Conservation (phyloP, 2,113 vertebrate genomes). For the Passer montanus region DNA sequence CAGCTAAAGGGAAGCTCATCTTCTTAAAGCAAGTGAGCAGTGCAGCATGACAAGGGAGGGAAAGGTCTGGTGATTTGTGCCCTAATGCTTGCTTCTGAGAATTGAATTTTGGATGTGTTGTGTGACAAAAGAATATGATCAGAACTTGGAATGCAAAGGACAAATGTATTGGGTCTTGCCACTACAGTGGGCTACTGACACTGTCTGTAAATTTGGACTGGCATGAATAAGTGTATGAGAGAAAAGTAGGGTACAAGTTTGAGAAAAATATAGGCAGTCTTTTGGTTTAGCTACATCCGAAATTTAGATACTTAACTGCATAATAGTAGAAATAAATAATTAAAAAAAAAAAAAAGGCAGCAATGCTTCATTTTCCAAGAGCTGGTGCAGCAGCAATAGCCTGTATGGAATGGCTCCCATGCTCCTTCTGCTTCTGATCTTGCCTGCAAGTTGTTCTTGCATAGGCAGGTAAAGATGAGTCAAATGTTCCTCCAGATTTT, state of each 20-base stretch:
- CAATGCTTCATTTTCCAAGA: background rate
- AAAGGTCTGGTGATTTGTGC: background rate
- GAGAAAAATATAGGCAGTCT: background rate
- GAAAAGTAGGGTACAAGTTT: background rate
- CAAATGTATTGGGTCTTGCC: background rate
- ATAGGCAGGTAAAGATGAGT: background rate
- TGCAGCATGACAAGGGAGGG: background rate
- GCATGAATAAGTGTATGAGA: background rate
- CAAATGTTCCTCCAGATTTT: background rate
- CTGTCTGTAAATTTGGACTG: background rate
- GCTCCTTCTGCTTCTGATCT: background rate
- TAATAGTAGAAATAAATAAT: background rate
- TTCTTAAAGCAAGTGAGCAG: background rate
- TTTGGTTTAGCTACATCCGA: background rate
- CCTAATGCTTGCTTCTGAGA: background rate
- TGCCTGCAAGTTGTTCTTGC: background rate
- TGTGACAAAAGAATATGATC: background rate
- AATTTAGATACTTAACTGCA: background rate
- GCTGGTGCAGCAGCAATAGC: background rate
- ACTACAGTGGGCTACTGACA: background rate
- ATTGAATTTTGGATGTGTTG: background rate
- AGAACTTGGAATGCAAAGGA: background rate
- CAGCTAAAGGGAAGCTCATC: background rate
- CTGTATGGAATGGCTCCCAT: background rate
- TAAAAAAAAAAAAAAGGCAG: fast-evolving